Percentiles rank a stretch among this genome's conserved stretches.
Evolutionary conservation across 2,113 vertebrate genomes (phyloP).

Genomic region (Ciconia boyciana): DNA sequence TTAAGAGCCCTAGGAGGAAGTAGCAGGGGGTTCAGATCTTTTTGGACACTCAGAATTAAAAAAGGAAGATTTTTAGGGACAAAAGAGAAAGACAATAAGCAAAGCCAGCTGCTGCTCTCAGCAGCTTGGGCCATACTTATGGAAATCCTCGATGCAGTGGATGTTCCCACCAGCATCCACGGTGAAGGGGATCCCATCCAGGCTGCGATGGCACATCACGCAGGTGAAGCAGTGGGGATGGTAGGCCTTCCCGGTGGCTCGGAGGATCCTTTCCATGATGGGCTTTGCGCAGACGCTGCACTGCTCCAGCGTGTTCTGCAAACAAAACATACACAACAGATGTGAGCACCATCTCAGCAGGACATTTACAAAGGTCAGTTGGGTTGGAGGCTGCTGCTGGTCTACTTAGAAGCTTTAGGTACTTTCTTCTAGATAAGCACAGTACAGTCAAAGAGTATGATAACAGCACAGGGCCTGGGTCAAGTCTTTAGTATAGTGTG

Average conservation of each 20-base stretch:
- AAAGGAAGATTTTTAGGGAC: neutral
- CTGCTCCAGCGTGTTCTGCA: conserved; percentile 93
- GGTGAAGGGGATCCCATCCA: conserved; percentile 97
- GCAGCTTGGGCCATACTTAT: conserved; percentile 80
- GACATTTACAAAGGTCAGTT: neutral
- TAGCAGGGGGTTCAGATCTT: neutral
- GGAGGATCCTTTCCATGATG: conserved; percentile 97
- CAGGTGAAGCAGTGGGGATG: conserved; percentile 99
- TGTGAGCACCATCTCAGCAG: neutral
- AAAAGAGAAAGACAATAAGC: neutral
- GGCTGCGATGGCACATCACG: conserved; percentile 92
- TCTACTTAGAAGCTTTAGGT: neutral
- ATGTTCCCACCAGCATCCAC: conserved; percentile 95
- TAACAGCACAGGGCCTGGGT: neutral
- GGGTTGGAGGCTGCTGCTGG: neutral
- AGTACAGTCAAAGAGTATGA: neutral
- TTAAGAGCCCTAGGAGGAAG: neutral
- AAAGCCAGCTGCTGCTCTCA: neutral
- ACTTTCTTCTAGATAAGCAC: neutral
- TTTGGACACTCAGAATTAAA: neutral
- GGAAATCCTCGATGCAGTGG: conserved; percentile 99
- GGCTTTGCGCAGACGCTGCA: conserved; percentile 93
- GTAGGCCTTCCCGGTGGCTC: conserved; percentile 96
- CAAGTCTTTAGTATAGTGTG: neutral
- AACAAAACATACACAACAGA: neutral